Conservation (phyloP, 1,140 invertebrate genomes). For the Bombus waltoni region DNA sequence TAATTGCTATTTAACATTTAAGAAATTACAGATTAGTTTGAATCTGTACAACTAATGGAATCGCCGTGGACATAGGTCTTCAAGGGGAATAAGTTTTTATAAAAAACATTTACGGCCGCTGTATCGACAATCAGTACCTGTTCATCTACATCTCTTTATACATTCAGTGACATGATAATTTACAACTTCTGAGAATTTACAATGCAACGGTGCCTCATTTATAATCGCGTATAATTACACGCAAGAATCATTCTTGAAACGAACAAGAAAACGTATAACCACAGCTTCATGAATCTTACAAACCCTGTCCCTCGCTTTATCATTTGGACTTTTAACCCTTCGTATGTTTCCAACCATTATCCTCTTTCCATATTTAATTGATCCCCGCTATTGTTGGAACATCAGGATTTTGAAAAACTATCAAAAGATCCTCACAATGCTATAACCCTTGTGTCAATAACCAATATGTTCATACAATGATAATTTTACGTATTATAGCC, state of each 20-base stretch:
- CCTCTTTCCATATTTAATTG: not conserved
- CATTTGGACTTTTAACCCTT: conserved; percentile 6
- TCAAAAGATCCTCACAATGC: not conserved
- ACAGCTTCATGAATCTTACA: conserved; percentile 14
- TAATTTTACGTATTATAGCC: not conserved
- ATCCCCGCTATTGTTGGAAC: not conserved
- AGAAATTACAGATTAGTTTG: not conserved
- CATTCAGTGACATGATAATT: conserved; percentile 11
- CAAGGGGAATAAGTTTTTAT: not conserved
- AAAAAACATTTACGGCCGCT: not conserved
- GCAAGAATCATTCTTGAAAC: not conserved
- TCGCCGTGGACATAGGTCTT: not conserved
- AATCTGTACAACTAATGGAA: too few relatives aligned
- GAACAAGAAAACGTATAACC: not conserved
- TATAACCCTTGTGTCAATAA: not conserved
- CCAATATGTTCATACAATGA: too few relatives aligned
- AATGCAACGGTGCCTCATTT: conserved; percentile 14
- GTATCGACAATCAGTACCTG: not conserved
- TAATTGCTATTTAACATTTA: not conserved
- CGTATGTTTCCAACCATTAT: not conserved
- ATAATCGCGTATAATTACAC: conserved; percentile 17
- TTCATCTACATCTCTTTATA: conserved; percentile 15
- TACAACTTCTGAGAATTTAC: conserved; percentile 13
- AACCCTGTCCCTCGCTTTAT: not conserved
- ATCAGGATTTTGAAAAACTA: not conserved